Conservation (phyloP, 2,888 invertebrate genomes). For the Hirtodrosophila confusa region DNA sequence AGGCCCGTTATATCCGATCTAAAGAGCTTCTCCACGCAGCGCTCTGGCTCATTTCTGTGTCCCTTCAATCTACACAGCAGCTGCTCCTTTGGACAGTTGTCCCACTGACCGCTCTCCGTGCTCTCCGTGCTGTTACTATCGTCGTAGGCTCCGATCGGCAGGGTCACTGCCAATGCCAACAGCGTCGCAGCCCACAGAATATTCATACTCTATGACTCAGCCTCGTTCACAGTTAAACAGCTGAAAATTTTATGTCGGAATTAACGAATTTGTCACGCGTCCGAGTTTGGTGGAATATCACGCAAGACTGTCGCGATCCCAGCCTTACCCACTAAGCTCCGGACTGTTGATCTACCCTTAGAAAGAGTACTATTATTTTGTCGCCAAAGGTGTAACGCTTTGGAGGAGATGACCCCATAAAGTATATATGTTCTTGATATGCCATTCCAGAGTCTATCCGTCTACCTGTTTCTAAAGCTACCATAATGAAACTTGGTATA, state of each 20-base stretch:
- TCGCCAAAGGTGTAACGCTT: too few species aligned
- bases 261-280: constrained; percentile 27
- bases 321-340: constrained; percentile 8
- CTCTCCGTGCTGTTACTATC: too few species aligned
- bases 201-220: constrained; percentile 62
- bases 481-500: too few species aligned
- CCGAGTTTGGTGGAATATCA: constrained; percentile 39
- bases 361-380: too few species aligned
- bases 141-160: background rate
- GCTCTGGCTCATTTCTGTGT: background rate
- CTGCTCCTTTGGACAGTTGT: constrained; percentile 18
- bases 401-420: too few species aligned
- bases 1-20: background rate
- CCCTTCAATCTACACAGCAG: constrained; percentile 21
- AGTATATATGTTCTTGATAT: too few species aligned
- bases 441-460: too few species aligned
- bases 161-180: constrained; percentile 26
- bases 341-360: constrained; percentile 3
- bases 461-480: too few species aligned
- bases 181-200: constrained; percentile 13
- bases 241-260: constrained; percentile 1
- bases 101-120: constrained; percentile 1
- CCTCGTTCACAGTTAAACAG: too few species aligned
- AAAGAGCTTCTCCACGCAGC: constrained; percentile 1
- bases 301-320: constrained; percentile 34